Percentiles rank a stretch among this genome's conserved stretches.
Conservation (phyloP, 2,113 vertebrate genomes). For the Trogon melanurus region DNA sequence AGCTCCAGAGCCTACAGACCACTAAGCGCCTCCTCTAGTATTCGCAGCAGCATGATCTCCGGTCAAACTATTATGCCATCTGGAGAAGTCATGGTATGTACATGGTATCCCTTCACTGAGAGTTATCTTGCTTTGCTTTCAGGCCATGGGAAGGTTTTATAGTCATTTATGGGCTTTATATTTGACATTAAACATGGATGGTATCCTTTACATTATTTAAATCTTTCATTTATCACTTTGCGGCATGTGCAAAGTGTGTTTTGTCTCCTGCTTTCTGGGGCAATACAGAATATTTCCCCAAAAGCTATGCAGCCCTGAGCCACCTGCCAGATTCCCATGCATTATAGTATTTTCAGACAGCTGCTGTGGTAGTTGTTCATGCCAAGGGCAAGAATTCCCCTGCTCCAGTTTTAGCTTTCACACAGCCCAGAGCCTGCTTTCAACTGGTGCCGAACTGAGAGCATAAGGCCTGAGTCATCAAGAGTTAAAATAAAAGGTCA, state of each 20-base stretch:
- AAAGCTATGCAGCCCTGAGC: conserved; percentile 13
- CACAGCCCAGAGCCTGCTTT: background rate
- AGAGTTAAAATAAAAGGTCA: background rate
- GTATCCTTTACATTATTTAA: background rate
- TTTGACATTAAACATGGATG: background rate
- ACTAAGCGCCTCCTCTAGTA: background rate
- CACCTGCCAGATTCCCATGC: conserved; percentile 60
- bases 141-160: background rate
- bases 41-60: background rate
- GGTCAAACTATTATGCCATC: background rate
- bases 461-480: background rate
- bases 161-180: background rate
- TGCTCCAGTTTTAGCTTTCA: background rate
- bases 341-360: conserved; percentile 31
- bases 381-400: conserved; percentile 57
- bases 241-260: background rate
- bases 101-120: background rate
- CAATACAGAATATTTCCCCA: background rate
- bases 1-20: background rate
- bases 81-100: conserved; percentile 47
- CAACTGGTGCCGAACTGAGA: background rate
- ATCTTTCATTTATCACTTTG: background rate
- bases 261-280: background rate
- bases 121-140: background rate
- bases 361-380: conserved; percentile 43